phyloP scores from a whole-genome alignment of 2,113 vertebrate genomes.

The Saguinus imperator region DNA sequence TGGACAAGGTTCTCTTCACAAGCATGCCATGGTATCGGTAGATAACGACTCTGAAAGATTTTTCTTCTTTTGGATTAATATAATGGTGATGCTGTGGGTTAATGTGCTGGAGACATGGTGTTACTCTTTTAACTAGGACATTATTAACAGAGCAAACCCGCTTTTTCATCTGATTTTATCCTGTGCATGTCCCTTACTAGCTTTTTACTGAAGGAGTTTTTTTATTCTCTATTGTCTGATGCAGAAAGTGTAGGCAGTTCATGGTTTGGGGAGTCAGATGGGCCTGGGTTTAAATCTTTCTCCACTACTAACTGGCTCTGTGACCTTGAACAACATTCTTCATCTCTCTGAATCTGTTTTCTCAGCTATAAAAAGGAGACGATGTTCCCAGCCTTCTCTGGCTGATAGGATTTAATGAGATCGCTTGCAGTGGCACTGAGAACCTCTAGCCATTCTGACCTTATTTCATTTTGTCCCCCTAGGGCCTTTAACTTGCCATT shows the following conservation, averaged over 20 bases:
- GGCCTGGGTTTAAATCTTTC: not conserved
- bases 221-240: not conserved
- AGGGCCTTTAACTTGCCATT: not conserved
- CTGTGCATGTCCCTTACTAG: not conserved
- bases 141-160: not conserved
- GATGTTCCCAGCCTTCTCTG: not conserved
- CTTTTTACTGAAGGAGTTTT: not conserved
- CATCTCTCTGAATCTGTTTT: not conserved
- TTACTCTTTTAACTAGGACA: not conserved
- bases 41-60: slow-evolving; percentile 45
- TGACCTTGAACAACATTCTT: not conserved
- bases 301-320: not conserved
- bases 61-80: not conserved
- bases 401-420: not conserved
- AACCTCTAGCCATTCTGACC: not conserved
- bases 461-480: not conserved
- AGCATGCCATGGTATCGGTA: slow-evolving; percentile 59
- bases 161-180: not conserved
- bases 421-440: not conserved
- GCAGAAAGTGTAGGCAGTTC: not conserved
- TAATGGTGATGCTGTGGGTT: not conserved
- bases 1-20: slow-evolving; percentile 63
- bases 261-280: not conserved
- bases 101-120: not conserved
- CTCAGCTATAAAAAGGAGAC: not conserved